Conservation (phyloP, 2,888 invertebrate species). For the Marronus borbonicus region DNA sequence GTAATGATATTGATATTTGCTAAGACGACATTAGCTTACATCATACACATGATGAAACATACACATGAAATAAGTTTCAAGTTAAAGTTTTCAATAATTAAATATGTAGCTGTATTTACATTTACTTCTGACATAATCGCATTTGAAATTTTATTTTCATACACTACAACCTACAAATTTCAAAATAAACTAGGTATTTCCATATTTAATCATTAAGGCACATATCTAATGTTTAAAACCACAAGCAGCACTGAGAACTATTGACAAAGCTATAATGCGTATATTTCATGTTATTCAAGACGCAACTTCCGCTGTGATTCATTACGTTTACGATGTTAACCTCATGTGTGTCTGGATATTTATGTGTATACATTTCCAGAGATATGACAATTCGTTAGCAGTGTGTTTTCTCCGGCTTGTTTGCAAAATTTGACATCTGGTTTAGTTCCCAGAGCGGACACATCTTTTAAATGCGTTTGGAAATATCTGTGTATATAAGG, state of each 20-base stretch:
- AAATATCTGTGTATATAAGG: not conserved
- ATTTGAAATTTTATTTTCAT: no score
- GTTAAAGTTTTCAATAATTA: no score
- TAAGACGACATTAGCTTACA: no score
- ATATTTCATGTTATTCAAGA: constrained; percentile 37
- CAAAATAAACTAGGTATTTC: not conserved
- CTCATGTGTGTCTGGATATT: not conserved
- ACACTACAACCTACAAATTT: no score
- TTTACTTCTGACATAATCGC: no score
- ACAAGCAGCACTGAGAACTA: not conserved
- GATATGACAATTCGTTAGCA: constrained; percentile 19
- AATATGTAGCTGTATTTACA: no score
- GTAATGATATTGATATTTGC: no score
- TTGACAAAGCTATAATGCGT: constrained; percentile 7
- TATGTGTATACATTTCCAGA: constrained; percentile 14
- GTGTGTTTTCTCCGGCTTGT: constrained; percentile 16
- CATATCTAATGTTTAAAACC: not conserved
- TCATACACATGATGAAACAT: no score
- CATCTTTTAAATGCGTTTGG: constrained; percentile 10
- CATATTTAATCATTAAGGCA: not conserved
- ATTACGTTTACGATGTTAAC: constrained; percentile 22
- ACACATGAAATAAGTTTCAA: no score
- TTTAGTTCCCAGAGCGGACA: not conserved
- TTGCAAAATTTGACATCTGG: constrained; percentile 29
- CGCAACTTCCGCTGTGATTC: constrained; percentile 42